Evolutionary conservation across 1,140 invertebrate species (phyloP).

Genomic region (Mizuhopecten yessoensis): DNA sequence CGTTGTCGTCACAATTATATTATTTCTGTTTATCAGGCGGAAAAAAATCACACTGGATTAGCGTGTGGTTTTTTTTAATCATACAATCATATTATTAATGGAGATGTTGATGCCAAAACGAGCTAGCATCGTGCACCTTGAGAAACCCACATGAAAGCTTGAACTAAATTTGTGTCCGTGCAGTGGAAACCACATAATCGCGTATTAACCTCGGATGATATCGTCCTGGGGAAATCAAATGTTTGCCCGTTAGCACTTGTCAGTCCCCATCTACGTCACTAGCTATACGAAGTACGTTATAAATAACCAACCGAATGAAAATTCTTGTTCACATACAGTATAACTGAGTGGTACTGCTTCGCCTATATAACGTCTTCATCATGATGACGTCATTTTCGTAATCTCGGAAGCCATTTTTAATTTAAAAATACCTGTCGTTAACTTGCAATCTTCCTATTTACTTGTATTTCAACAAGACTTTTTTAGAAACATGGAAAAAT

Average conservation of each 20-base stretch:
- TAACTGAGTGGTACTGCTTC: no score
- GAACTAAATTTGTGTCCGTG: background rate
- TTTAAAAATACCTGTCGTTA: no score
- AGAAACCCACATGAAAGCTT: background rate
- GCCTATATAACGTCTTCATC: no score
- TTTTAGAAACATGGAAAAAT: no score
- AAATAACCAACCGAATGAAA: background rate
- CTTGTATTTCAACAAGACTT: no score
- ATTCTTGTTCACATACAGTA: no score
- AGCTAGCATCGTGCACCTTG: background rate
- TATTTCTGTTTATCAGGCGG: background rate
- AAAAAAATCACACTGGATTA: background rate
- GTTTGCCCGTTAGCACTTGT: background rate
- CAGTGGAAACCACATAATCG: background rate
- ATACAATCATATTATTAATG: background rate
- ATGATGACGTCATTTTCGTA: no score
- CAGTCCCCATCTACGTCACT: background rate
- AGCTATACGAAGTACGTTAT: background rate
- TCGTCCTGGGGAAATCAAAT: no score
- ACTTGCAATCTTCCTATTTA: no score
- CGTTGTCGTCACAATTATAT: background rate
- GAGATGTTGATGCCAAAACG: background rate
- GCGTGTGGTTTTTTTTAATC: background rate
- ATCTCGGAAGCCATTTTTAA: no score
- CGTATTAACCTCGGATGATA: background rate